Evolutionary conservation across 2,797 vertebrate species (phyloP), one percentile per base, ranked within the genome.

Genomic region (Melanotaenia boesemani): DNA sequence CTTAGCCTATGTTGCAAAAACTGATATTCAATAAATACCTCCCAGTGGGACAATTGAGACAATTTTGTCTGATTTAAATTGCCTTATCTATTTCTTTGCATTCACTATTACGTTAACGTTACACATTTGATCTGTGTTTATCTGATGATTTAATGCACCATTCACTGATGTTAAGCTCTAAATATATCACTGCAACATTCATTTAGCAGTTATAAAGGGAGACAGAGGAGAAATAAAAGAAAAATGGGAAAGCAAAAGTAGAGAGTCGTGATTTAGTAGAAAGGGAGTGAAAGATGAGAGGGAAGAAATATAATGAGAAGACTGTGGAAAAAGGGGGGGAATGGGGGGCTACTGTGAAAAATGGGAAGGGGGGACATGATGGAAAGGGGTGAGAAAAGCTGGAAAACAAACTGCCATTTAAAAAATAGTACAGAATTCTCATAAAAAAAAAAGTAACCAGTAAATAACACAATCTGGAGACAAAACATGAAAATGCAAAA

Each of bases 61-160:
- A n/a, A 12, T 52, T 11, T 24, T 20, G 54, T 36, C 63, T n/a
- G 34, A 60, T 61, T 41, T 44, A 8, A 34, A 36, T 11, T 20
- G 26, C 13, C 46, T 44, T 30, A 32, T 28, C 28, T 32, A 15
- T 50, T n/a, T 20, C 16, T 48, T 22, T 52, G 26, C 26, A 34
- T 18, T 63, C 12, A 12, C 7, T 4, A 3, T 37, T 13, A 22
- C 37, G 28, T 54, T 18, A 54, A 58, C 54, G 28, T 52, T 44
- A 9, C 55, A 36, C 39, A 61, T 76, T 69, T 68, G 1, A 59
- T 52, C 13, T 50, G 12, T 54, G 24, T 63, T 74, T 7, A 66
- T 48, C 5, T 5, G 4, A 48, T 44, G 2, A 46, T 58, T 60
- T 30, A 10, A 22, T 56, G 16, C 20, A 9, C 6, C 52, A 24